A percentile compares a stretch with the other conserved stretches of the same genome.
phyloP scores from a whole-genome alignment of 2,797 vertebrate species.

The Gambusia yucatana region DNA sequence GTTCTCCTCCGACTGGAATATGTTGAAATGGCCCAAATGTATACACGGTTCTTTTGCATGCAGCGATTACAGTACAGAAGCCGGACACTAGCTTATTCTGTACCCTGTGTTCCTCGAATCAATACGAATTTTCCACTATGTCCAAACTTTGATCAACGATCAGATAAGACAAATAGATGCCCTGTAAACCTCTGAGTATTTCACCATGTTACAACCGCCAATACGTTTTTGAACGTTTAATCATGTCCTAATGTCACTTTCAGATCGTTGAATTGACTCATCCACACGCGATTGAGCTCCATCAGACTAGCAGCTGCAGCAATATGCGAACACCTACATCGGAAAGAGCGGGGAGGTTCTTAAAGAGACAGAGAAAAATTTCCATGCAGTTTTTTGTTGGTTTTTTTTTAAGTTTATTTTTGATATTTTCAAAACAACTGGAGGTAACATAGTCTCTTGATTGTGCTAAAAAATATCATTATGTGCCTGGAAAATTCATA shows the following conservation, averaged over 20 bases:
- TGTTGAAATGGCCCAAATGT: neutral
- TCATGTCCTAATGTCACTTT: neutral
- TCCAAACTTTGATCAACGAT: neutral
- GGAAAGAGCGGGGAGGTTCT: neutral
- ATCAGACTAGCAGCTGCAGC: neutral
- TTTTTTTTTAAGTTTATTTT: neutral
- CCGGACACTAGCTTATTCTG: neutral
- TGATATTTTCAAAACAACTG: neutral
- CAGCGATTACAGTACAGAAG: neutral
- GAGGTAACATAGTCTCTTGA: neutral
- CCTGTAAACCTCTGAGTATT: neutral
- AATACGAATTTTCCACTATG: neutral
- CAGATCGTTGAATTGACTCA: neutral
- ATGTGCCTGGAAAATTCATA: neutral
- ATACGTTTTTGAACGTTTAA: too few species aligned
- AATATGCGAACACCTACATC: neutral
- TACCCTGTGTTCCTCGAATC: neutral
- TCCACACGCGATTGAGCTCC: neutral
- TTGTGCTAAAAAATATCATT: neutral
- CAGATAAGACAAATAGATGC: neutral
- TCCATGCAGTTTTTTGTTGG: neutral
- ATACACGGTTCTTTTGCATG: too few species aligned
- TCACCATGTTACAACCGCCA: neutral
- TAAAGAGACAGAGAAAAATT: neutral
- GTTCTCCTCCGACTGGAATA: neutral